Base-by-base conservation (phyloP, 1,140 invertebrate genomes). In the Drosophila kikkawai region DNA sequence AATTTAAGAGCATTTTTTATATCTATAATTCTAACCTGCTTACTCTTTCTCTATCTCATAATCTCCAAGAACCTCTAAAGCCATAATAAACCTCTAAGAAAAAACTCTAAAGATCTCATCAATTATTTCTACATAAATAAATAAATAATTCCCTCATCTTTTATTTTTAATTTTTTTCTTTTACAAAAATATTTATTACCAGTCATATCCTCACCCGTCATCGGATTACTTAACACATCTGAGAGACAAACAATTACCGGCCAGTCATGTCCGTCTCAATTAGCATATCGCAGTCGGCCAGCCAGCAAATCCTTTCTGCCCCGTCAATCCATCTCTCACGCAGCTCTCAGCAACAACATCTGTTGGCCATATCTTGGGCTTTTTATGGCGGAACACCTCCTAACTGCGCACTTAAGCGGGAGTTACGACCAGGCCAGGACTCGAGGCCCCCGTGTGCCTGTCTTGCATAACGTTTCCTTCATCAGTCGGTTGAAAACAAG, bases 391-490 rank as follows among this genome's bases (percentile, higher is more conserved):
- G 64, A 61, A 77, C 83, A 71, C 67, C 59, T 56, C 51, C 44
- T 76, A 86, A 77, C 75, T 59, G 74, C 70, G 69, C 82, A 79
- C 73, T 86, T 87, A 69, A 75, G 48, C 58, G 36, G 68, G 68
- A 65, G 73, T 76, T 57, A 65, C 79, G 74, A 76, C 77, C 79
- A 78, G 22, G 37, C 22, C 81, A 48, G 45, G 65, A 56, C 17
- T 39, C 36, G 13, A 15, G 53, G 53, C 19, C 19, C 51, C 44
- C 19, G 84, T 69, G 80, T 29, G 47, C 85, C 80, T 84, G 84
- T 65, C 81, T 90, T 88, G 84, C 84, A 88, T 88, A 88, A 88
- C 66, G 85, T 79, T 88, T 88, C 84, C 84, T 88, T 85, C 74
- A 88, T 90, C 84, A 81, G 51, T 48, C 56, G 36, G 17, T 75